phyloP scores from a whole-genome alignment of 2,113 vertebrate species.

The Gulo gulo region DNA sequence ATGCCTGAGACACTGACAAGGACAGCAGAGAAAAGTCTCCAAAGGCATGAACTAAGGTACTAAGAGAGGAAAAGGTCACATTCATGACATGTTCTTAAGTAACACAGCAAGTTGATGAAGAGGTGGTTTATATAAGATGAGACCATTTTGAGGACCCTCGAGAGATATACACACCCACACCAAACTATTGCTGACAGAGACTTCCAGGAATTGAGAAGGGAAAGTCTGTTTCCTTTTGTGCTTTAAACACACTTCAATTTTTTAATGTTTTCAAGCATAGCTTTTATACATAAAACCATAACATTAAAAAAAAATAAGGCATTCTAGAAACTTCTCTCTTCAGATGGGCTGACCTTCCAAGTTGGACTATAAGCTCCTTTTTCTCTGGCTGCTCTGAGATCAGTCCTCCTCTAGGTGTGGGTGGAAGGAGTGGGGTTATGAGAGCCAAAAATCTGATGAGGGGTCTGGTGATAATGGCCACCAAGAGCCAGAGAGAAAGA shows the following conservation, averaged over 20 bases:
- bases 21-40: not conserved
- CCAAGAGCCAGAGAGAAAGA: not conserved
- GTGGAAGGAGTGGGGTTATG: not conserved
- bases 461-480: not conserved
- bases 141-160: not conserved
- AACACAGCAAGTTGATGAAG: not conserved
- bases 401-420: not conserved
- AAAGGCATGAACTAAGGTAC: not conserved
- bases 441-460: not conserved
- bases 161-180: not conserved
- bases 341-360: not conserved
- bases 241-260: not conserved
- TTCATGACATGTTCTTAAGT: not conserved
- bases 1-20: not conserved
- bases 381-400: not conserved
- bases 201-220: not conserved
- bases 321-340: not conserved
- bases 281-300: slow-evolving; percentile 3
- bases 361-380: not conserved
- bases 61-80: not conserved
- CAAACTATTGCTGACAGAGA: not conserved
- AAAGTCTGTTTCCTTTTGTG: not conserved
- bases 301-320: not conserved
- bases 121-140: not conserved
- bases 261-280: not conserved